Percentiles rank a stretch among this genome's conserved stretches.
Conservation (phyloP, 2,888 invertebrate genomes). For the Antitype chi region DNA sequence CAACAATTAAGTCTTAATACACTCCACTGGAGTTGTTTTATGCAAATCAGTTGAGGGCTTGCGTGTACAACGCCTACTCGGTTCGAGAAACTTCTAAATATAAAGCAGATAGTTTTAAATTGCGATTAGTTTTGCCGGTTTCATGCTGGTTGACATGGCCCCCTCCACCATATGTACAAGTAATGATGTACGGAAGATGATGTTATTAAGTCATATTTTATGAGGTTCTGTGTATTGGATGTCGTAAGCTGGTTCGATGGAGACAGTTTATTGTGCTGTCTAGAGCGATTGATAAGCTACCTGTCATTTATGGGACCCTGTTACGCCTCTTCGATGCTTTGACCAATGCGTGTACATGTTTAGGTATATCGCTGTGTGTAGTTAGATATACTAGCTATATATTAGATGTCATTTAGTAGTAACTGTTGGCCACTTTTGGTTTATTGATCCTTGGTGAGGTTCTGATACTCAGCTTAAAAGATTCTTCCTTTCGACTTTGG, state of each 20-base stretch:
- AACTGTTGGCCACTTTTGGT: neutral
- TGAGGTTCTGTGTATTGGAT: slow-evolving; percentile 29
- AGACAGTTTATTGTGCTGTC: slow-evolving; percentile 61
- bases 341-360: slow-evolving; percentile 19
- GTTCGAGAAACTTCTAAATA: slow-evolving; percentile 76
- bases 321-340: slow-evolving; percentile 56
- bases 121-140: slow-evolving; percentile 67
- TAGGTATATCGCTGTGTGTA: neutral
- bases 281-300: slow-evolving; percentile 40
- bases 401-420: neutral
- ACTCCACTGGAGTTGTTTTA: slow-evolving; percentile 88
- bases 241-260: slow-evolving; percentile 23
- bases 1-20: slow-evolving; percentile 90
- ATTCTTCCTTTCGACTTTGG: too few relatives aligned
- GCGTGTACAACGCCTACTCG: slow-evolving; percentile 89
- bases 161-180: slow-evolving; percentile 27
- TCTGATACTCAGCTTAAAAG: too few relatives aligned
- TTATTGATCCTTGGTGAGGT: slow-evolving; percentile 5
- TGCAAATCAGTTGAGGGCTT: slow-evolving; percentile 86
- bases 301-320: slow-evolving; percentile 46
- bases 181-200: slow-evolving; percentile 43
- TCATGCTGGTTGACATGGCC: slow-evolving; percentile 59
- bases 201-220: slow-evolving; percentile 55
- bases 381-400: neutral
- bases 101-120: slow-evolving; percentile 75